Evolutionary conservation across 2,888 invertebrate species (phyloP).

Genomic region (Eupithecia vulgata): DNA sequence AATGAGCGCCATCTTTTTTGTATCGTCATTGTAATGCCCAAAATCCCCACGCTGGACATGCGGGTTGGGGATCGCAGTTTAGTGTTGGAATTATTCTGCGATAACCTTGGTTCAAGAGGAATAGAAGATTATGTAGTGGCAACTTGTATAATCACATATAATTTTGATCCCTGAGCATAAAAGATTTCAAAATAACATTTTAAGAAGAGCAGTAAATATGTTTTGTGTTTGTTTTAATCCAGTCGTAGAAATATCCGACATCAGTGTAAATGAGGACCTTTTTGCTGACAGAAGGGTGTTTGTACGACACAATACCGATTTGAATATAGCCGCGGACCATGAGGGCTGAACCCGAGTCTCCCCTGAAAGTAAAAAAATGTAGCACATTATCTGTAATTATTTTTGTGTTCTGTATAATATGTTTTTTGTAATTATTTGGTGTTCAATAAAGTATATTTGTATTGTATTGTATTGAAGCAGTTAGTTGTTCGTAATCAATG

Average conservation of each 20-base stretch:
- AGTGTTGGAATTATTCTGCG: no score
- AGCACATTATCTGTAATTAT: no score
- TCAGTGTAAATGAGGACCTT: not conserved
- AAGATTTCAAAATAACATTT: not conserved
- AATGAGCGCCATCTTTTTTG: no score
- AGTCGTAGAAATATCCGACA: not conserved
- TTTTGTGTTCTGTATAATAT: no score
- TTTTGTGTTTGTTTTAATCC: conserved; percentile 1
- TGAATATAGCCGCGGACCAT: conserved; percentile 6
- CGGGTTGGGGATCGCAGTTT: no score
- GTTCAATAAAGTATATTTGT: no score
- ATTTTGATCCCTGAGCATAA: not conserved
- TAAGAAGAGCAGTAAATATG: not conserved
- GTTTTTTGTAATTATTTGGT: no score
- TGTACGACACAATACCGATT: conserved; percentile 2
- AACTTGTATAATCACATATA: not conserved
- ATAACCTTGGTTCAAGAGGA: no score
- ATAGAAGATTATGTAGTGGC: not conserved
- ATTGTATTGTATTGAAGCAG: no score
- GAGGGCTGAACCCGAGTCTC: conserved; percentile 3
- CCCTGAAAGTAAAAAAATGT: not conserved
- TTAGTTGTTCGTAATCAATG: no score
- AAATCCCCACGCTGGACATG: no score
- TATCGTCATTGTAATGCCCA: no score
- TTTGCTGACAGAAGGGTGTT: not conserved